Base-by-base conservation (phyloP, 2,113 vertebrate genomes). In the Donacobius atricapilla region DNA sequence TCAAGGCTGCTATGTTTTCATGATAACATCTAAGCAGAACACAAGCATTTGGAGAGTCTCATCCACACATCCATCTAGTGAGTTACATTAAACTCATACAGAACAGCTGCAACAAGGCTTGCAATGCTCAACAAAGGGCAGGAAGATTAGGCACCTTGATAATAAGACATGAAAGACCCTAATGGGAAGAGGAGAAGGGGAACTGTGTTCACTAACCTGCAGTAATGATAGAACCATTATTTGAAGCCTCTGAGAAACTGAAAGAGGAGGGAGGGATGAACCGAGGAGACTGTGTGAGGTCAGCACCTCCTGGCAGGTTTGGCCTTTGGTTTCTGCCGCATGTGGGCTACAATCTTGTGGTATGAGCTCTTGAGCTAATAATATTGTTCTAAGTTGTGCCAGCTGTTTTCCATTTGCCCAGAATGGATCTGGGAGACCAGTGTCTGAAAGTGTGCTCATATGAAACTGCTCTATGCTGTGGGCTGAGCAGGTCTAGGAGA, bases 1-100 rank as follows among this genome's bases (percentile, higher is more conserved):
- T 97, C 97, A 96, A 96, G 95, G 95, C 94, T 93, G 70, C 81
- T 86, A 79, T 96, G 95, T 96, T 96, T 97, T 96, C 84, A 70
- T 88, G 88, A 96, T 95, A 97, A 93, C 65, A 94, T 95, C 90
- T 90, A 87, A 94, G 83, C 83, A 95, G 95, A 96, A 93, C 95
- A 93, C 57, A 87, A 89, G 78, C 81, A 77, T 96, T 97, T 93
- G 84, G 86, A 97, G 82, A 90, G 91, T 82, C 88, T 95, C 95
- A 94, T 96, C 90, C 57, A 72, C 89, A 93, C 90, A 33, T 97
- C 86, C 84, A 94, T 84, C 71, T 50, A 71, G 95, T 70, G 83
- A 93, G 83, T 65, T 94, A 96, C 90, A 95, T 93, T 93, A 94
- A 96, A 96, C 81, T 88, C 94, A 31, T 51, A 82, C 76, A 88